Conservation (phyloP, 2,888 invertebrate genomes). For the Melanophora roralis region DNA sequence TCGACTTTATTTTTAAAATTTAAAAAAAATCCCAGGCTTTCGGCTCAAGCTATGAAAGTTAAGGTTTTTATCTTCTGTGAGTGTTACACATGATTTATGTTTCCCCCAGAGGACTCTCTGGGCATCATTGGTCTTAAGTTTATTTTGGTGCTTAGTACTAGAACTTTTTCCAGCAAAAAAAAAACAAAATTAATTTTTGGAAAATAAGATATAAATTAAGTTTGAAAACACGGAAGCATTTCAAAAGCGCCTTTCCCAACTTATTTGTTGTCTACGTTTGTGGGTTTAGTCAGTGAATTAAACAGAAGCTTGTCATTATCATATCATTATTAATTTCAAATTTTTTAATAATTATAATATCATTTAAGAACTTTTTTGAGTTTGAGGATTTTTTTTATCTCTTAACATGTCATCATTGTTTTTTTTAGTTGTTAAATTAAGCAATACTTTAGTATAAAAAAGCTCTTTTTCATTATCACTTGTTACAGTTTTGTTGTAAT, state of each 20-base stretch:
- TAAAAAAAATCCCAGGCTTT: no score
- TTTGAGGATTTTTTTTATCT: slow-evolving; percentile 17
- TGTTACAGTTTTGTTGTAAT: slow-evolving; percentile 51
- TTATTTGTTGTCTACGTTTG: slow-evolving; percentile 2
- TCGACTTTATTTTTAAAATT: no score
- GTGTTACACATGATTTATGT: no score
- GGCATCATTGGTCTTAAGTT: no score
- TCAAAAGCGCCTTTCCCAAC: neutral
- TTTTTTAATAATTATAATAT: slow-evolving; percentile 33
- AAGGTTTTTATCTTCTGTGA: no score
- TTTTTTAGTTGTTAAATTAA: slow-evolving; percentile 33
- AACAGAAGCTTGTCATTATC: neutral
- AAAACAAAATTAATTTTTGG: no score
- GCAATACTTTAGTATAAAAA: slow-evolving; percentile 15
- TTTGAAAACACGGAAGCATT: neutral
- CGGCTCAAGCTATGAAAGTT: no score
- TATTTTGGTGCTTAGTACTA: no score
- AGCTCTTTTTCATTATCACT: slow-evolving; percentile 17
- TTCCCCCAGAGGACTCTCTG: no score
- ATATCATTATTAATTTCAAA: neutral
- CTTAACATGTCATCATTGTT: slow-evolving; percentile 44
- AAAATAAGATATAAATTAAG: neutral
- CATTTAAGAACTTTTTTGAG: slow-evolving; percentile 48
- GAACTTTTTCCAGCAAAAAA: no score
- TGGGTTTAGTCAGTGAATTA: neutral